These are phyloP conservation scores for Lerema accius DNA, from an alignment of 1,140 invertebrate genomes.

Conservation along the genomic window DNA sequence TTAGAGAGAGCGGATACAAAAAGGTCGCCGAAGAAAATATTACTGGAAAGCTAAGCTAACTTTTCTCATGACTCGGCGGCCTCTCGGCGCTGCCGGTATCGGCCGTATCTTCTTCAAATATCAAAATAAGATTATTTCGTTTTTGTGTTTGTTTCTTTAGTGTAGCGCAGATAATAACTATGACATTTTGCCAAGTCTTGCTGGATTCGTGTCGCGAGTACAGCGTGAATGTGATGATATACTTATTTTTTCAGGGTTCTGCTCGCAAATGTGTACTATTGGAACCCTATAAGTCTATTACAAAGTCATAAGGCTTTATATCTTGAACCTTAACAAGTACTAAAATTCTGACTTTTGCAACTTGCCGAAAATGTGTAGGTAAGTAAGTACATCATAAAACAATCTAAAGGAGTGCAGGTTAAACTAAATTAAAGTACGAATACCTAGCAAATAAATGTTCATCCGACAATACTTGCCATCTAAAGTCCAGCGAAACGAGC, in stretches of 20 bases:
- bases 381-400: no score
- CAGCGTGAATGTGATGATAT: slow-evolving; percentile 6
- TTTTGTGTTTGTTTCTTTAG: slow-evolving; percentile 46
- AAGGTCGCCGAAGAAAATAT: slow-evolving; percentile 55
- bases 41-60: slow-evolving; percentile 57
- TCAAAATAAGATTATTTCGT: slow-evolving; percentile 63
- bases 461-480: no score
- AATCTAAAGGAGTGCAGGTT: no score
- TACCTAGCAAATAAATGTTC: no score
- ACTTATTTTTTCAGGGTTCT: not conserved
- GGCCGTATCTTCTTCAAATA: slow-evolving; percentile 55
- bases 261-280: no score
- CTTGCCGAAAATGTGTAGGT: no score
- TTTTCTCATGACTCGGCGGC: slow-evolving; percentile 58
- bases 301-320: no score
- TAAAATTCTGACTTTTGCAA: no score
- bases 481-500: no score
- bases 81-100: slow-evolving; percentile 51
- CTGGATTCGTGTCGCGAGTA: not conserved
- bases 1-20: slow-evolving; percentile 37
- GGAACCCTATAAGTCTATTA: no score
- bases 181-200: slow-evolving; percentile 14
- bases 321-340: no score
- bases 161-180: slow-evolving; percentile 24
- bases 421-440: no score